These are phyloP conservation scores for Eretmochelys imbricata DNA, from an alignment of 2,113 vertebrate genomes.

Conservation along the genomic window DNA sequence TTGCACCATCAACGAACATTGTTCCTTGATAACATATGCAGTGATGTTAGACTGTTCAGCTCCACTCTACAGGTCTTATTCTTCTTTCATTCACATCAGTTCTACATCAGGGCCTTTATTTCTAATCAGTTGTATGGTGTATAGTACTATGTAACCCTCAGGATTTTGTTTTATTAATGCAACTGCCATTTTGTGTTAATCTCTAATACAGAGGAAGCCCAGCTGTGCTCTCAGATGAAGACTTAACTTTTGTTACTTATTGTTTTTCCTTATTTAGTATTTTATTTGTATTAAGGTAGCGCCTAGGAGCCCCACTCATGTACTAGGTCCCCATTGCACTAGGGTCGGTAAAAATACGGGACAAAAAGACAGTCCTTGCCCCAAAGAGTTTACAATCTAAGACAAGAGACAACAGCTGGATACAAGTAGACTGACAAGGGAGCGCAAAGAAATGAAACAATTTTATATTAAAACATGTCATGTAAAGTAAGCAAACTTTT, in stretches of 20 bases:
- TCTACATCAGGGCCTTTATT: fast-evolving
- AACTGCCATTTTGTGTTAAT: background rate
- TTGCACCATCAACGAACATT: background rate
- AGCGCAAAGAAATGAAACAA: background rate
- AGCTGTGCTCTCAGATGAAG: background rate
- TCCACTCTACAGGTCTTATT: fast-evolving
- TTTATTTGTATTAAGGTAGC: background rate
- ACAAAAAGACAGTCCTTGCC: fast-evolving
- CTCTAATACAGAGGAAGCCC: fast-evolving
- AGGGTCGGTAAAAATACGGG: background rate
- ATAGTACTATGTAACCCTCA: background rate
- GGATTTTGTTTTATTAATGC: background rate
- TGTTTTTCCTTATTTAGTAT: background rate
- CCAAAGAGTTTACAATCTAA: background rate
- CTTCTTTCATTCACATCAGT: background rate
- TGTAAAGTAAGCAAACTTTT: background rate
- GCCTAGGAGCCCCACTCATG: background rate
- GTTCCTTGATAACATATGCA: background rate
- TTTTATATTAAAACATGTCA: conserved; percentile 5
- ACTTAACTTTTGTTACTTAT: background rate
- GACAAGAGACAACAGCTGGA: background rate
- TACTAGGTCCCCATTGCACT: fast-evolving
- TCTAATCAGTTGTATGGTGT: background rate
- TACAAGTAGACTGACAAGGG: background rate
- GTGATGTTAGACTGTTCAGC: background rate